Percentiles rank a stretch among this genome's conserved stretches.
Conservation (phyloP, 2,113 vertebrate genomes). For the Crotalus viridis region DNA sequence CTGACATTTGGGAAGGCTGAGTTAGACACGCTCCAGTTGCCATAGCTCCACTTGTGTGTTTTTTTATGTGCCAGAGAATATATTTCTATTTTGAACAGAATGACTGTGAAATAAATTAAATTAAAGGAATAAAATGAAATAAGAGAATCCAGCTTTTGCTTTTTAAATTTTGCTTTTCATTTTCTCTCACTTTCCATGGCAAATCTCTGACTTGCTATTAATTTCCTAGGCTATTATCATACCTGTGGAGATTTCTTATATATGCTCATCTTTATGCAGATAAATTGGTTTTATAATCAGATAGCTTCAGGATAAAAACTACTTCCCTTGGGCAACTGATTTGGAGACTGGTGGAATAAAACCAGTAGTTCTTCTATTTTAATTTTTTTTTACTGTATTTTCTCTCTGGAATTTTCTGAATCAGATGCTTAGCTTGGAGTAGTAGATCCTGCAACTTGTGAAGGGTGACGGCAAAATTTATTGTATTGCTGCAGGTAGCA, state of each 20-base stretch:
- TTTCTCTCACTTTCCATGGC: background rate
- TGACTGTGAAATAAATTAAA: constrained; percentile 10
- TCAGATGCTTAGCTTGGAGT: background rate
- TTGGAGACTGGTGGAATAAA: background rate
- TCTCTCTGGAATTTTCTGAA: background rate
- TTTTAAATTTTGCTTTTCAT: background rate
- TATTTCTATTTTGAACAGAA: background rate
- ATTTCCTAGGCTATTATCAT: background rate
- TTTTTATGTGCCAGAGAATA: background rate
- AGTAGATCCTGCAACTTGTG: background rate
- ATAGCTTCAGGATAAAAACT: background rate
- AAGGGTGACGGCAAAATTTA: background rate
- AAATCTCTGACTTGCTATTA: background rate
- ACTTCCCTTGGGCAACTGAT: background rate
- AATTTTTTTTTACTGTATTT: background rate
- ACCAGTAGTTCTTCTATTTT: background rate
- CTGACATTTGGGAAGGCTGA: background rate
- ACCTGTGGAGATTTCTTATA: background rate
- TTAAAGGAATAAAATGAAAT: constrained; percentile 4
- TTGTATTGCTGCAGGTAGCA: background rate
- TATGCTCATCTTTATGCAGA: background rate
- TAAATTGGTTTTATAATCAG: background rate
- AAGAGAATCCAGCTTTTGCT: background rate
- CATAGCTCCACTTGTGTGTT: background rate
- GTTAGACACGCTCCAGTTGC: background rate